A percentile compares a stretch with the other conserved stretches of the same genome.
These are phyloP conservation scores for Phataginus tricuspis DNA, from an alignment of 2,797 vertebrate species.

Conservation along the genomic window DNA sequence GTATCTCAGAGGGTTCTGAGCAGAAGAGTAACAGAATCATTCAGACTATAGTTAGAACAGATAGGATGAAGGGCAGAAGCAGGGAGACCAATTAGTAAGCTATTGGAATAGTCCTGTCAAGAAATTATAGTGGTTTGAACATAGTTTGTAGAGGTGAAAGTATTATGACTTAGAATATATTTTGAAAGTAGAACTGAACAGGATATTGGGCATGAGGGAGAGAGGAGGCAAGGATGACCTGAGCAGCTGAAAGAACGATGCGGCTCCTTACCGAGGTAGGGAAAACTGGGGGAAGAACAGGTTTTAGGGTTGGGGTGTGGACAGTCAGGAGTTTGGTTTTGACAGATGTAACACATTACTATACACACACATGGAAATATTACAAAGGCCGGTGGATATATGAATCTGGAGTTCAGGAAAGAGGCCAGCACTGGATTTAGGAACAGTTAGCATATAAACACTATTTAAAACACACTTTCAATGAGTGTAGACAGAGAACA, in stretches of 20 bases:
- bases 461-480: conserved; percentile 10
- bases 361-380: background rate
- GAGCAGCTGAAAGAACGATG: background rate
- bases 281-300: background rate
- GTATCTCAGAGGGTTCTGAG: conserved; percentile 8
- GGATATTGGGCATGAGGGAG: background rate
- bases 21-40: background rate
- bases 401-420: conserved; percentile 4
- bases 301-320: background rate
- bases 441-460: background rate
- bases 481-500: background rate
- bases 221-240: background rate
- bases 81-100: background rate
- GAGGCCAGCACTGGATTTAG: background rate
- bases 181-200: conserved; percentile 15
- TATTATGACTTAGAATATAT: background rate
- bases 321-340: background rate
- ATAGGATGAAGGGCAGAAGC: background rate
- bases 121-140: background rate
- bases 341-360: background rate
- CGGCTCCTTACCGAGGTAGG: background rate
- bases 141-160: background rate
- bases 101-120: background rate
- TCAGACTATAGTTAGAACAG: conserved; percentile 1
- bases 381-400: background rate